These are phyloP conservation scores for Intellagama lesueurii DNA, from an alignment of 2,797 vertebrate genomes.

Conservation along the genomic window DNA sequence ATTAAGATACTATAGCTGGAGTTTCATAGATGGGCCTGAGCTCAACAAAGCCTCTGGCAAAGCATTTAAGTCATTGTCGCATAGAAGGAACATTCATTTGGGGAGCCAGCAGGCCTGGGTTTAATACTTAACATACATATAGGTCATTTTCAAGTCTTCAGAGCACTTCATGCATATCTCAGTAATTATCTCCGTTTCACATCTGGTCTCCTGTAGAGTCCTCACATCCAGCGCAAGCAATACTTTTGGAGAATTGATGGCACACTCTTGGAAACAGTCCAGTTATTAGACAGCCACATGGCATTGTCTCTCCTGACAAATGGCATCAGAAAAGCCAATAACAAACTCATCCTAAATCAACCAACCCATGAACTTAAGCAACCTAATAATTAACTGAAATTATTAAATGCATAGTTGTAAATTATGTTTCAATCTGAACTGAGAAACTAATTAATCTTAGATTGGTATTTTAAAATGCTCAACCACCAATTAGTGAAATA, in stretches of 20 bases:
- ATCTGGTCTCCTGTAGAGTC: background rate
- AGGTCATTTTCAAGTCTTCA: background rate
- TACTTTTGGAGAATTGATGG: background rate
- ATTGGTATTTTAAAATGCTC: slow-evolving; percentile 53
- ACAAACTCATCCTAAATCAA: slow-evolving; percentile 3
- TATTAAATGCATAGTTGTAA: slow-evolving; percentile 34
- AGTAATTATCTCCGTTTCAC: slow-evolving; percentile 2
- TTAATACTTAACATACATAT: background rate
- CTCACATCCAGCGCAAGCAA: background rate
- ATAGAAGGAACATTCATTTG: background rate
- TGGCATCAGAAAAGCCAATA: background rate
- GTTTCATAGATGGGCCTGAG: background rate
- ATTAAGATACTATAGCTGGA: background rate
- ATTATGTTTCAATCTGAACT: slow-evolving; percentile 50
- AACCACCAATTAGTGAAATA: slow-evolving; percentile 42
- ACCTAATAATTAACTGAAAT: slow-evolving; percentile 11
- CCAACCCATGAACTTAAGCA: slow-evolving; percentile 26
- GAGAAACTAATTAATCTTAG: slow-evolving; percentile 48
- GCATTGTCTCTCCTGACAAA: background rate
- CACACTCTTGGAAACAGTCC: background rate
- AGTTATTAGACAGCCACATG: background rate
- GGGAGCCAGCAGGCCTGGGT: no score
- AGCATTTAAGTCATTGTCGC: background rate
- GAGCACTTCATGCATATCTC: background rate
- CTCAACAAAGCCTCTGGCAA: background rate